A percentile compares a stretch with the other conserved stretches of the same genome.
Evolutionary conservation across 2,888 invertebrate genomes (phyloP).

Genomic region (Drosophila planitibia): DNA sequence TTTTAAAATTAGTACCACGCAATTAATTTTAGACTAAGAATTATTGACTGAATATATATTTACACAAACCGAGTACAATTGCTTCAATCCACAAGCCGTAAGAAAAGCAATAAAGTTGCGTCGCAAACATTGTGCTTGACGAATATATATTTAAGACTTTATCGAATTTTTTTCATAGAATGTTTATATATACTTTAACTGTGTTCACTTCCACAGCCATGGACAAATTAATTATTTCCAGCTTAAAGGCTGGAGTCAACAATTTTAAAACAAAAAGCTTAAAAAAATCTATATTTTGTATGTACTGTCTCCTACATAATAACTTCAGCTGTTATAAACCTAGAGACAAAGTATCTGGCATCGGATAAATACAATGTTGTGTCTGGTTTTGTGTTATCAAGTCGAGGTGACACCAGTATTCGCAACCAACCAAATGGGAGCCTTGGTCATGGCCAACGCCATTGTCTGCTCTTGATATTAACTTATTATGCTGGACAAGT

Average conservation of each 20-base stretch:
- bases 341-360: not conserved
- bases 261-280: not conserved
- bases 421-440: not conserved
- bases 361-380: not conserved
- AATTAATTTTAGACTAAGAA: not conserved
- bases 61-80: not conserved
- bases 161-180: not conserved
- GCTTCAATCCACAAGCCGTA: not conserved
- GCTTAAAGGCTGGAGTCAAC: not conserved
- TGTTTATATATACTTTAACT: not conserved
- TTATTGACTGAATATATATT: not conserved
- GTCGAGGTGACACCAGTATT: constrained; percentile 7
- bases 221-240: not conserved
- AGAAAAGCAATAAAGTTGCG: not conserved
- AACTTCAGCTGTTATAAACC: not conserved
- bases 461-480: constrained; percentile 1
- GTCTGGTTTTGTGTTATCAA: not conserved
- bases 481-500: constrained; percentile 51
- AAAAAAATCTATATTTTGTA: not conserved
- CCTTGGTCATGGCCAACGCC: constrained; percentile 7
- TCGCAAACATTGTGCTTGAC: not conserved
- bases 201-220: not conserved
- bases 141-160: not conserved
- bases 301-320: not conserved
- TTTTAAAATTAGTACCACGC: not conserved